A percentile compares a stretch with the other conserved stretches of the same genome.
phyloP scores from a whole-genome alignment of 2,113 vertebrate genomes.

The Danionella cerebrum region DNA sequence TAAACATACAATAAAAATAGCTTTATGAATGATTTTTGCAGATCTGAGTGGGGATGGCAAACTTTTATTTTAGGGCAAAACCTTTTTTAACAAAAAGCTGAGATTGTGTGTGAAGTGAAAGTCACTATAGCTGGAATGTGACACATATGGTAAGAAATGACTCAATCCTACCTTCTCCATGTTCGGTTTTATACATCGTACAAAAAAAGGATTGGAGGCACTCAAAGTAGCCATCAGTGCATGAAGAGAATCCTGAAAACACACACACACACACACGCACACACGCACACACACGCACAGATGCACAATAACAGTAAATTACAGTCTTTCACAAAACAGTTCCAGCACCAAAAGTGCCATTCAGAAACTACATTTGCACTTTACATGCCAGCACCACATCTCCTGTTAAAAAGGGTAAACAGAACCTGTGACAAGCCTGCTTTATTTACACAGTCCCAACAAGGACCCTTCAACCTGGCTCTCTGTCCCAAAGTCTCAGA shows the following conservation, averaged over 20 bases:
- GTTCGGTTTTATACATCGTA: constrained; percentile 92
- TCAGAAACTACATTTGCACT: constrained; percentile 4
- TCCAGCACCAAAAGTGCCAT: constrained; percentile 28
- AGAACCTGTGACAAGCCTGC: not conserved
- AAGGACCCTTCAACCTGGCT: constrained; percentile 48
- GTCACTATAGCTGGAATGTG: not conserved
- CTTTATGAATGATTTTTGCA: no score
- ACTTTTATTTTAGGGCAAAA: not conserved
- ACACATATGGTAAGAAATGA: not conserved
- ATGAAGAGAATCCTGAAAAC: constrained; percentile 85
- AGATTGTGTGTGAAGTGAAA: no score
- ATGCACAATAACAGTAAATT: constrained; percentile 33
- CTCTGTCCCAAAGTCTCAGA: constrained; percentile 47
- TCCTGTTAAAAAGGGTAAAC: constrained; percentile 1
- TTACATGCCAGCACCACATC: not conserved
- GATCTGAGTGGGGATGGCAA: no score
- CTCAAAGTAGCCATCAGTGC: constrained; percentile 85
- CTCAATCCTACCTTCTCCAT: constrained; percentile 75
- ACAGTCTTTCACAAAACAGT: not conserved
- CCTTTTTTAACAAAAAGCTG: no score
- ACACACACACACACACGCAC: constrained; percentile 37
- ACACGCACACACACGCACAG: constrained; percentile 41
- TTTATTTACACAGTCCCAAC: not conserved
- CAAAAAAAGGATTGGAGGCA: constrained; percentile 85
- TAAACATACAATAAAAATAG: no score